Percentiles rank a stretch among this genome's conserved stretches.
phyloP scores from a whole-genome alignment of 2,113 vertebrate genomes.

The Alectura lathami region DNA sequence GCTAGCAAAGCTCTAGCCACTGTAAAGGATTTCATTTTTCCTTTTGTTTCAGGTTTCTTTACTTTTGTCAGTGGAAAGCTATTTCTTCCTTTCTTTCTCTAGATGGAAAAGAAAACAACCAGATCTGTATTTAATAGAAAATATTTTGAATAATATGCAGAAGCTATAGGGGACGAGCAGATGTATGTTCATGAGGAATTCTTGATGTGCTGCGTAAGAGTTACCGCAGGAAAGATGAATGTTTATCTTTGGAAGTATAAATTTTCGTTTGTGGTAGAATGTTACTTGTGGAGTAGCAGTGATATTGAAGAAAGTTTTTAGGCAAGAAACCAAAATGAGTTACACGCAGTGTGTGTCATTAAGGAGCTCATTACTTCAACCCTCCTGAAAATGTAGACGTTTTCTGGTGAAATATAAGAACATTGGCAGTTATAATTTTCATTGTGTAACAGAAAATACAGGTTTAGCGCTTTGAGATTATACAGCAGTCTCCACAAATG shows the following conservation, averaged over 20 bases:
- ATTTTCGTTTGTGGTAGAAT: slow-evolving; percentile 31
- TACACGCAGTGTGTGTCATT: slow-evolving; percentile 14
- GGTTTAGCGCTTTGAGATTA: not conserved
- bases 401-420: slow-evolving; percentile 29
- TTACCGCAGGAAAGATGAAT: slow-evolving; percentile 31
- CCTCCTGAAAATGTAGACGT: not conserved
- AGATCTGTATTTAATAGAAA: slow-evolving; percentile 59
- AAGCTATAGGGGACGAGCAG: not conserved
- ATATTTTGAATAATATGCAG: slow-evolving; percentile 11
- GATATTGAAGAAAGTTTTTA: not conserved
- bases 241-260: slow-evolving; percentile 21
- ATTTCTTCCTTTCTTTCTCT: not conserved
- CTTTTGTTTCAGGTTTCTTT: slow-evolving; percentile 5
- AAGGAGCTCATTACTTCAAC: slow-evolving; percentile 47
- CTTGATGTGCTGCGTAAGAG: not conserved
- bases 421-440: not conserved
- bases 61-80: slow-evolving; percentile 31
- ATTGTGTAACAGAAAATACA: not conserved
- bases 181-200: slow-evolving; percentile 37
- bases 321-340: not conserved
- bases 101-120: not conserved
- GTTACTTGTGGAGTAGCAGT: not conserved
- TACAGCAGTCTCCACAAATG: not conserved
- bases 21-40: not conserved
- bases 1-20: not conserved